Percentiles rank a stretch among this genome's conserved stretches.
Evolutionary conservation across 37 sponge, comb jelly and placozoan species (phyloP).

Genomic region (Ianthella basta): DNA sequence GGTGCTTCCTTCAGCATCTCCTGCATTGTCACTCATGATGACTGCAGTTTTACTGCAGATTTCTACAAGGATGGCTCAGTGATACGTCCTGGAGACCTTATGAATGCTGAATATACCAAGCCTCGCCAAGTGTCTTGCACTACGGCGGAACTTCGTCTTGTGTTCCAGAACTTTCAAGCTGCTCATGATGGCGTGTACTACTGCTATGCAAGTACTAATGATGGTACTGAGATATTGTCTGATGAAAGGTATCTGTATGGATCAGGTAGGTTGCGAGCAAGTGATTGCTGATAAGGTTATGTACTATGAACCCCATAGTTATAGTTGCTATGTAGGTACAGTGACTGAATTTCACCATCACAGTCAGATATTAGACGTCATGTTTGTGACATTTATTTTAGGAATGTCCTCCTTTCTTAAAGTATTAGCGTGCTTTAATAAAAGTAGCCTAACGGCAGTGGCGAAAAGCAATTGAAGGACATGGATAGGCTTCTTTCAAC

Average conservation of each 20-base stretch:
- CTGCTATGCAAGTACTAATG: constrained; percentile 23
- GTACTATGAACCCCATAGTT: too few species aligned
- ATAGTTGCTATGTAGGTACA: too few species aligned
- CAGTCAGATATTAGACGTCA: too few species aligned
- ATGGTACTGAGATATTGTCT: neutral
- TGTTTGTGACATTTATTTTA: too few species aligned
- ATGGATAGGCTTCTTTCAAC: too few species aligned
- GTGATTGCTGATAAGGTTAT: too few species aligned
- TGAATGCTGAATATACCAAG: neutral
- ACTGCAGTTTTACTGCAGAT: neutral
- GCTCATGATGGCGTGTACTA: constrained; percentile 8
- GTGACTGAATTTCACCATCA: too few species aligned
- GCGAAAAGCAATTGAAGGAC: too few species aligned
- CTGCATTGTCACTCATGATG: neutral
- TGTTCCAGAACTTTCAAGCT: constrained; percentile 10
- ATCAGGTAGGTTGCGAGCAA: neutral
- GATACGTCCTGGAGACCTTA: neutral
- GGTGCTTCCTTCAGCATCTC: constrained; percentile 18
- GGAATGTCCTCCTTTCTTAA: too few species aligned
- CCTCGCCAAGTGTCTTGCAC: neutral
- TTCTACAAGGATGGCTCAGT: neutral
- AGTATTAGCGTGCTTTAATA: too few species aligned
- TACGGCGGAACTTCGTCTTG: neutral
- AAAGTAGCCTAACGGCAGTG: too few species aligned
- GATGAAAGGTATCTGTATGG: neutral